Evolutionary conservation across 2,888 invertebrate genomes (phyloP).

Genomic region (Parapristionchus giblindavisi): DNA sequence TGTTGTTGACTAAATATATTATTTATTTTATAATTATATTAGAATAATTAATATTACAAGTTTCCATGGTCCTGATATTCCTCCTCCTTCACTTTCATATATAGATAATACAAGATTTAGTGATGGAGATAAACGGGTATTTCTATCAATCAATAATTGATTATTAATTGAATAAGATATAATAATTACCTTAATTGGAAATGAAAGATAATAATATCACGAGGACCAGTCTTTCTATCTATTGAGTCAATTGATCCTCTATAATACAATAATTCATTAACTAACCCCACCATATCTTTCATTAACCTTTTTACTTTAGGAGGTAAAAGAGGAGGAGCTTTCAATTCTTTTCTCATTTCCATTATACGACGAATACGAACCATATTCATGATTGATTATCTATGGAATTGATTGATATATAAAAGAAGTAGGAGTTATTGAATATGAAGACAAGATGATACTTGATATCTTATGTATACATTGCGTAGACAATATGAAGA

Average conservation of each 20-base stretch:
- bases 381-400: constrained; percentile 31
- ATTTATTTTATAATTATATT: background rate
- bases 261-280: background rate
- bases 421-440: no score
- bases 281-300: no score
- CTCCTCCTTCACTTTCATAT: constrained; percentile 22
- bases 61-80: constrained; percentile 26
- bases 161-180: background rate
- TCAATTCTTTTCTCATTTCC: constrained; percentile 17
- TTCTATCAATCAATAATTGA: background rate
- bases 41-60: background rate
- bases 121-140: background rate
- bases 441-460: no score
- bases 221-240: background rate
- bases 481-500: no score
- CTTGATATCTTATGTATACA: no score
- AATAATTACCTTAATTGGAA: constrained; percentile 4
- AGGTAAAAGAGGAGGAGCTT: constrained; percentile 16
- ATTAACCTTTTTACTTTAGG: constrained; percentile 16
- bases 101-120: background rate
- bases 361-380: constrained; percentile 27
- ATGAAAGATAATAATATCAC: constrained; percentile 7
- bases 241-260: background rate
- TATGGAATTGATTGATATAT: no score
- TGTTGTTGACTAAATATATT: background rate